Percentiles rank a stretch among this genome's conserved stretches.
phyloP scores from a whole-genome alignment of 2,888 invertebrate genomes.

The Acrobasis repandana region DNA sequence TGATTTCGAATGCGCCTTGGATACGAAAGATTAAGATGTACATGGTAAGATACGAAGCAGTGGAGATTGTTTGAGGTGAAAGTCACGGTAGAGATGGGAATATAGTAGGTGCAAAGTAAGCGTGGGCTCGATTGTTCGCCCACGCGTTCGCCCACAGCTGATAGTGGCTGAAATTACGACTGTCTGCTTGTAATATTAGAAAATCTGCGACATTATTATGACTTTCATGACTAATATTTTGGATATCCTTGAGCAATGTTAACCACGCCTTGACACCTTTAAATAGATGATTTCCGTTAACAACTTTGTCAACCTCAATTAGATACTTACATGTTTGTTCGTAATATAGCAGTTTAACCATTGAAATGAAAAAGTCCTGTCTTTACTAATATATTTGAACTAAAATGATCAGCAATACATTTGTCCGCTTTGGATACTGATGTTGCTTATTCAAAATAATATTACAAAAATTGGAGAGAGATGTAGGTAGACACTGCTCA shows the following conservation, averaged over 20 bases:
- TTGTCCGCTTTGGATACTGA: background rate
- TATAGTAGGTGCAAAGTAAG: constrained; percentile 41
- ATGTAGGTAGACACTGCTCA: background rate
- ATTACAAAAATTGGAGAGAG: too few species aligned
- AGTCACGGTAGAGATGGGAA: constrained; percentile 24
- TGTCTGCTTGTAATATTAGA: constrained; percentile 17
- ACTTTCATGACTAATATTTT: background rate
- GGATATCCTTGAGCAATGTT: background rate
- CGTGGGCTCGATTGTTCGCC: constrained; percentile 49
- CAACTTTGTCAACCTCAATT: background rate
- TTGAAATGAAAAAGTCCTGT: background rate
- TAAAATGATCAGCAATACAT: background rate
- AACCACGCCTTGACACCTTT: background rate
- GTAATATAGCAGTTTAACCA: background rate
- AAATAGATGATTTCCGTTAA: background rate
- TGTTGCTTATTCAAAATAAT: too few species aligned
- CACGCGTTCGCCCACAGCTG: constrained; percentile 50
- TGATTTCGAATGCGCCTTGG: constrained; percentile 20
- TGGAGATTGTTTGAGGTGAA: constrained; percentile 29
- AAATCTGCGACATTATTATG: constrained; percentile 2
- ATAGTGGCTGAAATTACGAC: constrained; percentile 48
- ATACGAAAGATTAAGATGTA: background rate
- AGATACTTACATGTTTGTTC: background rate
- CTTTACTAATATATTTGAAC: too few species aligned
- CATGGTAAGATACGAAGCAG: constrained; percentile 28